Conservation (phyloP, 2,888 invertebrate species). For the Cephus sareptanus region DNA sequence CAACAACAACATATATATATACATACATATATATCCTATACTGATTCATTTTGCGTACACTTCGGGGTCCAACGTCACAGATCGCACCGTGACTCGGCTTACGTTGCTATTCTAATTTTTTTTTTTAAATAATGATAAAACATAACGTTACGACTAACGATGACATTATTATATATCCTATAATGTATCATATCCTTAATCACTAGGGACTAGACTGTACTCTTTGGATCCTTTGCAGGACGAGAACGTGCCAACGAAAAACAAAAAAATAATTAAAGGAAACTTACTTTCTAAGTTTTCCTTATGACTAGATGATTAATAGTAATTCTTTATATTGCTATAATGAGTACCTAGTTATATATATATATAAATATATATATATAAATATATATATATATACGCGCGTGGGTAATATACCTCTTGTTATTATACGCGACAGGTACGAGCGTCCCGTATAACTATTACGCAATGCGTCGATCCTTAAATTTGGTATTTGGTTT, state of each 20-base stretch:
- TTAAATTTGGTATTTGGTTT: slow-evolving; percentile 25
- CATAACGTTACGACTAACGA: background rate
- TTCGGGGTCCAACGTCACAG: background rate
- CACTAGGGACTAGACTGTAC: slow-evolving; percentile 60
- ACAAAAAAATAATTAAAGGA: slow-evolving; percentile 42
- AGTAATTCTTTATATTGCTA: background rate
- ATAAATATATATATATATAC: background rate
- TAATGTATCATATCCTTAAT: slow-evolving; percentile 39
- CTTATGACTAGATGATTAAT: slow-evolving; percentile 6
- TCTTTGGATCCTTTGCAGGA: slow-evolving; percentile 50
- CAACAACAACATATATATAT: background rate
- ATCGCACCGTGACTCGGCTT: background rate
- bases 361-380: background rate
- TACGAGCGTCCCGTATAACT: slow-evolving; percentile 8
- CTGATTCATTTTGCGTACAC: background rate
- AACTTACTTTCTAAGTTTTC: slow-evolving; percentile 41
- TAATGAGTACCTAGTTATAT: background rate
- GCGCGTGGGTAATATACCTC: slow-evolving; percentile 2
- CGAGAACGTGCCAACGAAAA: slow-evolving; percentile 44
- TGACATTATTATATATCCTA: background rate
- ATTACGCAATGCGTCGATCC: slow-evolving; percentile 11
- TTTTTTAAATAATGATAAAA: background rate
- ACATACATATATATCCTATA: background rate
- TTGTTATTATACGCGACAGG: slow-evolving; percentile 6
- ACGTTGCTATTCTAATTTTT: background rate